These are phyloP conservation scores for Allobates femoralis DNA, from an alignment of 2,797 vertebrate species.

Conservation along the genomic window DNA sequence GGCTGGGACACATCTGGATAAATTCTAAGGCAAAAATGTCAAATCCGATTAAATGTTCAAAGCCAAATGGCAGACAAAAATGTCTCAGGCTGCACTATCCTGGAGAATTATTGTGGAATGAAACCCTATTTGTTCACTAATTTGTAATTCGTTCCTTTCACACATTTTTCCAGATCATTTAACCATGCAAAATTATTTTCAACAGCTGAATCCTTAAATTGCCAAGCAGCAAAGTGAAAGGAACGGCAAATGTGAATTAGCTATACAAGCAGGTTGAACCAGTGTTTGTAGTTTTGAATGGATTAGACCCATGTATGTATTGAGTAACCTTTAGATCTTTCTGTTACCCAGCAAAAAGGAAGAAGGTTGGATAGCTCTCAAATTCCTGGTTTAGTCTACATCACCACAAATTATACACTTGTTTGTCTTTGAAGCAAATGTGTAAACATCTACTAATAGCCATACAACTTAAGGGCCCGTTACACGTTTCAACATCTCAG, in stretches of 20 bases:
- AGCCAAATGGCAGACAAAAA: conserved; percentile 38
- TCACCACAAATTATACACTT: conserved; percentile 18
- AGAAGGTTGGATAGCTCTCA: conserved; percentile 26
- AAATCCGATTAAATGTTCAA: not conserved
- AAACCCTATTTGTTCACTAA: conserved; percentile 28
- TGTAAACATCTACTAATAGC: conserved; percentile 44
- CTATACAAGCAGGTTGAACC: conserved; percentile 19
- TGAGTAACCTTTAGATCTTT: conserved; percentile 21
- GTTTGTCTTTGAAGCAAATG: conserved; percentile 32
- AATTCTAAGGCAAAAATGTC: not conserved
- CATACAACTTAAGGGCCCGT: too few relatives aligned
- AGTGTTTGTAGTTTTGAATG: conserved; percentile 43
- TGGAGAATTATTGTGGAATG: conserved; percentile 23
- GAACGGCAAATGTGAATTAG: conserved; percentile 22
- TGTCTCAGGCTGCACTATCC: not conserved
- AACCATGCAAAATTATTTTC: conserved; percentile 53
- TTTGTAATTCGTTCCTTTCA: conserved; percentile 34
- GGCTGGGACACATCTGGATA: conserved; percentile 4
- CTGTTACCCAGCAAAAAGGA: conserved; percentile 32
- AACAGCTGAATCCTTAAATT: conserved; percentile 54
- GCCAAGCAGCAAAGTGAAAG: conserved; percentile 37
- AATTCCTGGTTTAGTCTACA: conserved; percentile 29
- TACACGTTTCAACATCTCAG: too few relatives aligned
- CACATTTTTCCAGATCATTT: conserved; percentile 55
- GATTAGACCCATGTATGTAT: conserved; percentile 30